phyloP scores from a whole-genome alignment of 1,140 invertebrate species.

The Antheraea mylitta region DNA sequence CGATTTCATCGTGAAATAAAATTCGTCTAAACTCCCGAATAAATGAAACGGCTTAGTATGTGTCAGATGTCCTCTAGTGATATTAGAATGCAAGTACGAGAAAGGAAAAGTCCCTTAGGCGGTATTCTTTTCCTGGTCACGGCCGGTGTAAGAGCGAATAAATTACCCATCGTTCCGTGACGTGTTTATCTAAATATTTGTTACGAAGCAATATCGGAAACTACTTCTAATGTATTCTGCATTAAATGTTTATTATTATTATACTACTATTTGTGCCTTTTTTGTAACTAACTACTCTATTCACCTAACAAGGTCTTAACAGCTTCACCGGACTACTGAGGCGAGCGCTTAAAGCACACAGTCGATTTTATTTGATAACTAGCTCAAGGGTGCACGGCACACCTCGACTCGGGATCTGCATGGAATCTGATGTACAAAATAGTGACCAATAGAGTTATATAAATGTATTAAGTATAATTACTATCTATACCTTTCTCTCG shows the following conservation, averaged over 20 bases:
- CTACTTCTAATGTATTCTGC: neutral
- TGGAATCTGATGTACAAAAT: too few species aligned
- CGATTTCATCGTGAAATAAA: neutral
- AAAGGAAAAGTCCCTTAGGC: slow-evolving; percentile 3
- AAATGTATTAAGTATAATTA: too few species aligned
- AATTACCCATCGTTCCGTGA: neutral
- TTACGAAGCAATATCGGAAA: neutral
- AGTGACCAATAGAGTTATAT: too few species aligned
- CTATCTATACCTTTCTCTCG: too few species aligned
- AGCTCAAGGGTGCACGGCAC: too few species aligned
- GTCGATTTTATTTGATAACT: too few species aligned
- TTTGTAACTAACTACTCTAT: too few species aligned
- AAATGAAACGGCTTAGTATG: slow-evolving; percentile 1
- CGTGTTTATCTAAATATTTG: neutral
- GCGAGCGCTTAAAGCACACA: too few species aligned
- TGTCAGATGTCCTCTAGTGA: neutral
- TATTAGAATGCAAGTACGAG: neutral
- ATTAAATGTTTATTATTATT: neutral
- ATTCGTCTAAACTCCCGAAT: neutral
- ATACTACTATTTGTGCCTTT: neutral
- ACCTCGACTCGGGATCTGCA: too few species aligned
- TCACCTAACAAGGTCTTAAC: too few species aligned
- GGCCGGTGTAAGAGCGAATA: neutral
- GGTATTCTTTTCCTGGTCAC: slow-evolving; percentile 2
- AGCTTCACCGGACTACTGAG: too few species aligned